Conservation (phyloP, 2,888 invertebrate genomes). For the Drosophila cyrtoloma region DNA sequence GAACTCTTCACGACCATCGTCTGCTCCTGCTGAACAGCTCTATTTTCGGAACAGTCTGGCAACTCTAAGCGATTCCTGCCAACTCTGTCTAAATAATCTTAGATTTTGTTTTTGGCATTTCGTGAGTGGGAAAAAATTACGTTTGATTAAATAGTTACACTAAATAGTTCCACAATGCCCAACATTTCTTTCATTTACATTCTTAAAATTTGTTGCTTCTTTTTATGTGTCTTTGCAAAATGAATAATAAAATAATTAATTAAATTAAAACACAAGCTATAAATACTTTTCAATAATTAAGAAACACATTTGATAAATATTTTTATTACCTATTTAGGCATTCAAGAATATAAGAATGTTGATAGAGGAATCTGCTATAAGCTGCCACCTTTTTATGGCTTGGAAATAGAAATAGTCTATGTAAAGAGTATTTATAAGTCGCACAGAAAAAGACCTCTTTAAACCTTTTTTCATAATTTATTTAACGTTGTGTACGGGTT, state of each 20-base stretch:
- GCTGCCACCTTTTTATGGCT: neutral
- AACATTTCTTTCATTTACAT: neutral
- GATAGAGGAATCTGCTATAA: neutral
- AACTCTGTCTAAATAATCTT: neutral
- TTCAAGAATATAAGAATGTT: neutral
- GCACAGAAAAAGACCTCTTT: slow-evolving; percentile 13
- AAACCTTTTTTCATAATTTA: slow-evolving; percentile 23
- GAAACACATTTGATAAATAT: neutral
- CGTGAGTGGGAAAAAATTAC: neutral
- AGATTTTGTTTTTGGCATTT: neutral
- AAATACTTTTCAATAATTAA: neutral
- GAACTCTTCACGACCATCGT: neutral
- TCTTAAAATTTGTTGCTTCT: neutral
- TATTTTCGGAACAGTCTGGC: neutral
- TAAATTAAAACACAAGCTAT: neutral
- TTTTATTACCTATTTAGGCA: neutral
- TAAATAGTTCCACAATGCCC: neutral
- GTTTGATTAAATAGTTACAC: neutral
- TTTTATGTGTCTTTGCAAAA: neutral
- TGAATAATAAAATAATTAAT: neutral
- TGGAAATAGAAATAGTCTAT: neutral
- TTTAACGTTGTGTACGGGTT: slow-evolving; percentile 25
- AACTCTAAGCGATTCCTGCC: neutral
- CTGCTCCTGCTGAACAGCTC: neutral
- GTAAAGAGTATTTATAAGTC: slow-evolving; percentile 7